Base-by-base conservation (phyloP, 2,797 vertebrate species). In the Bovichtus diacanthus region DNA sequence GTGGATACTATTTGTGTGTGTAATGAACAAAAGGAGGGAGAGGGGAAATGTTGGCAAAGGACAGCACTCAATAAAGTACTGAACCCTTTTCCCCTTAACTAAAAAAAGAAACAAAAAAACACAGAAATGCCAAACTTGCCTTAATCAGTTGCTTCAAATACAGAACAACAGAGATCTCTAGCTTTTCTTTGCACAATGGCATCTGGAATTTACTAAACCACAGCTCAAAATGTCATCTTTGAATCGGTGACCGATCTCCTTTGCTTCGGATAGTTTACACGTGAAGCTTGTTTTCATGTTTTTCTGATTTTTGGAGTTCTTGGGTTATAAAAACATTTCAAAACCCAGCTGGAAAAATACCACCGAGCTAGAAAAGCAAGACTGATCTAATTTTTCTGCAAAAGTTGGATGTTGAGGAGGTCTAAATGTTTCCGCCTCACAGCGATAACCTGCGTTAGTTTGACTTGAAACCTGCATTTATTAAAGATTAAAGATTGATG, bases 1-100 rank as follows among this genome's bases (percentile, higher is more conserved):
- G 60, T 66, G 41, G 55, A 67, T 58, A 68, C 31, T 34, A 34
- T 43, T 71, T 54, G 64, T 63, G 50, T 46, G 61, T 74, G 38
- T 72, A 50, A 53, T 55, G 27, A 27, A 72, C 56, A 41, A 81
- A 60, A 43, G 23, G 18, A 73, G 50, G 34, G 6, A 7, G 3
- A 62, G 19, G 7, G 11, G n/a, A 66, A 34, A 72, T 66, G 41
- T 49, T 15, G 47, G 12, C 16, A 38, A 76, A 72, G 9, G 15
- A 21, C 61, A 64, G 13, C 2, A 2, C 16, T 67, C 49, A 51
- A 29, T 73, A 31, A 61, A 36, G 27, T 6, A 39, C 19, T 38
- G 39, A 65, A 31, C 2, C 7, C 15, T 21, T 56, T 53, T 13
- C 18, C 50, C 18, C 23, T 4, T 6, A 39, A 9, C 13, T 34